Percentiles rank a stretch among this genome's conserved stretches.
phyloP scores from a whole-genome alignment of 23 tunicate genomes.

The Ciona savignyi region DNA sequence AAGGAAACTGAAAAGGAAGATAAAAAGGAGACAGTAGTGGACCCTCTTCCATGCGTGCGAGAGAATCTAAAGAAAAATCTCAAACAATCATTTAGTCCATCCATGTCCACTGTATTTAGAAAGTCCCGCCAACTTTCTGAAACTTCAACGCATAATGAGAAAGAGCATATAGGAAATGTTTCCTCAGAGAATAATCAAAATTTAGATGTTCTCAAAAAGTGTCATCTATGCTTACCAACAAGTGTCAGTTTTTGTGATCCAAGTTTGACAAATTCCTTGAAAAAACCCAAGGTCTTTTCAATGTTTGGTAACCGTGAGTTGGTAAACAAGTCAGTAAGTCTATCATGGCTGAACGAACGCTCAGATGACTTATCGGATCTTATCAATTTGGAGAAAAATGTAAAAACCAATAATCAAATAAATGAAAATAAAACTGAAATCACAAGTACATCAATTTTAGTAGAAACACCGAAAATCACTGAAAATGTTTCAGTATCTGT shows the following conservation, averaged over 20 bases:
- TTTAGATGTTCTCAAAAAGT: neutral
- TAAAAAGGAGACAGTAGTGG: neutral
- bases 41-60: constrained; percentile 1
- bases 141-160: neutral
- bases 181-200: neutral
- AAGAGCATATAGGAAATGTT: neutral
- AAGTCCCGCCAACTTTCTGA: neutral
- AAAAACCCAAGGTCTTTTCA: neutral
- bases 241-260: too few species aligned
- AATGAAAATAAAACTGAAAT: neutral
- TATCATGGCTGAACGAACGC: neutral
- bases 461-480: neutral
- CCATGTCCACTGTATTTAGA: neutral
- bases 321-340: neutral
- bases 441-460: neutral
- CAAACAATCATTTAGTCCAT: neutral
- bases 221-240: neutral
- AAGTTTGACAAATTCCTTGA: neutral
- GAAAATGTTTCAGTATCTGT: neutral
- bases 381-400: constrained; percentile 5
- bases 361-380: constrained; percentile 17
- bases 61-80: constrained; percentile 41
- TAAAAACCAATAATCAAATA: neutral
- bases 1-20: constrained; percentile 3
- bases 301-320: neutral